Conservation (phyloP, 2,113 vertebrate species). For the Saguinus midas region DNA sequence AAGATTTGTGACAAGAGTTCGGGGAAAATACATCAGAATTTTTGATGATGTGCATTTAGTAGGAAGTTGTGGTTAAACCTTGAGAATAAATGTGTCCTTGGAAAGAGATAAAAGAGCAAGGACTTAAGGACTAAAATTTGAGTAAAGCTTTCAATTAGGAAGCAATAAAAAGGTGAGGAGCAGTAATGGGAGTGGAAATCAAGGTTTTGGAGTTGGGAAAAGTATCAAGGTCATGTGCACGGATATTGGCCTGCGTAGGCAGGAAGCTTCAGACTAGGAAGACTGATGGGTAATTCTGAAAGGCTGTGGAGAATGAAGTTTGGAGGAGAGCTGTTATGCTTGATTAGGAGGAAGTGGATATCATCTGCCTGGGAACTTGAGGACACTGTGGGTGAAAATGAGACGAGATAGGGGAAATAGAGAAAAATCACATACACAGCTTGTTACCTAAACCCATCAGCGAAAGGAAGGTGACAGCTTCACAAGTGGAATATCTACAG, state of each 20-base stretch:
- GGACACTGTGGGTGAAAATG: neutral
- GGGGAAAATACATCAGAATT: neutral
- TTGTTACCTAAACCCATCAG: neutral
- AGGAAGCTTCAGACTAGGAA: neutral
- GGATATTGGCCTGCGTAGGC: neutral
- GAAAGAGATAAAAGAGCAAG: neutral
- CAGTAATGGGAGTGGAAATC: too few species aligned
- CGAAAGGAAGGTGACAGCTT: neutral
- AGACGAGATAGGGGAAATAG: neutral
- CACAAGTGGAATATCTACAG: too few species aligned
- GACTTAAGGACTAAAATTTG: neutral
- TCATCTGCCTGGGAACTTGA: neutral
- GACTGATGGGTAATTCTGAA: neutral
- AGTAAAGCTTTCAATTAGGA: neutral
- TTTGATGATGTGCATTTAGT: neutral
- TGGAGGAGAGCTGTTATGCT: neutral
- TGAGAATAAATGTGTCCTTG: neutral
- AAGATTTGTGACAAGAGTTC: neutral
- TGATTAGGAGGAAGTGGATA: neutral
- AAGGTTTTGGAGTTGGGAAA: neutral
- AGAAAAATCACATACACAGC: neutral
- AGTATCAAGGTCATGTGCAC: neutral
- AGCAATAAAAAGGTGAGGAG: neutral
- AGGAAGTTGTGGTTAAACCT: neutral
- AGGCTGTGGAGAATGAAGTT: neutral